Conservation (phyloP, 2,797 vertebrate species). For the Lithobates sylvaticus region DNA sequence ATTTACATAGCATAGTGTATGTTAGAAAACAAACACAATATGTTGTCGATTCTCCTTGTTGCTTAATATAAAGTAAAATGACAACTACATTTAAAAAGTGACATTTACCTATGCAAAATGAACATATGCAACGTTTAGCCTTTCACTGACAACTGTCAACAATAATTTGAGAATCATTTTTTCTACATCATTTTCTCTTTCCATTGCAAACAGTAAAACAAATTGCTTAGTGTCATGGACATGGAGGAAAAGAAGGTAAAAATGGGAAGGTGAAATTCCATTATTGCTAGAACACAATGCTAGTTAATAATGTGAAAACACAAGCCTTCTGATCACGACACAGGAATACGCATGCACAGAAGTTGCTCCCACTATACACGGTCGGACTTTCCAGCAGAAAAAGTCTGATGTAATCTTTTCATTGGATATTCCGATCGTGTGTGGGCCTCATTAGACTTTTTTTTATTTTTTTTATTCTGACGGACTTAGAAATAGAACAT, state of each 20-base stretch:
- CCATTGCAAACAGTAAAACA: not conserved
- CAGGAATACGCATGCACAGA: no score
- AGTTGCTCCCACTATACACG: no score
- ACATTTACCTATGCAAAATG: not conserved
- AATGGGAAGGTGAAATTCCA: not conserved
- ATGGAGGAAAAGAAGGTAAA: not conserved
- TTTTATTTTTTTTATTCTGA: no score
- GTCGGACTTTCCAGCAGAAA: no score
- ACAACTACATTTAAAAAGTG: not conserved
- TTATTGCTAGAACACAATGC: no score
- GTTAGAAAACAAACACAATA: not conserved
- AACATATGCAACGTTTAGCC: not conserved
- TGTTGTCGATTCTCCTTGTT: not conserved
- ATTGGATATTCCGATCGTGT: no score
- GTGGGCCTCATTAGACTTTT: no score
- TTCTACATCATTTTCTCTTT: not conserved
- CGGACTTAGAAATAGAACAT: no score
- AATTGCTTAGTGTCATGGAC: not conserved
- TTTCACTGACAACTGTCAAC: not conserved
- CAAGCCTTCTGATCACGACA: no score
- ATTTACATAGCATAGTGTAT: not conserved
- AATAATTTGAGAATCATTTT: not conserved
- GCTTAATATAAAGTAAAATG: not conserved
- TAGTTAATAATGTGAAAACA: no score
- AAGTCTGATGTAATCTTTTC: no score